phyloP scores from a whole-genome alignment of 2,797 vertebrate species.

The Chromis chromis region DNA sequence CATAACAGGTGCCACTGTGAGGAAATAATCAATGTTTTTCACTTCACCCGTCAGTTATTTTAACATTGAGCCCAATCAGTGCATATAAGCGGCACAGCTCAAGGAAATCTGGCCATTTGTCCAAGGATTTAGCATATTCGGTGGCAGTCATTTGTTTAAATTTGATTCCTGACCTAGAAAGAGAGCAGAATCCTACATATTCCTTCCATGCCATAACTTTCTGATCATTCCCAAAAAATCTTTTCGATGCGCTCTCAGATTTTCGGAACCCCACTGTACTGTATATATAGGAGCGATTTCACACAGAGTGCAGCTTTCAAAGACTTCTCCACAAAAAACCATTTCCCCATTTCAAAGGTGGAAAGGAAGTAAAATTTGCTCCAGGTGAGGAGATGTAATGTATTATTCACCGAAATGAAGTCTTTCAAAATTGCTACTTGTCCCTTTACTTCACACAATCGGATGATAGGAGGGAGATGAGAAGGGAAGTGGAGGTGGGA shows the following conservation, averaged over 20 bases:
- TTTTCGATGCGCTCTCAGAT: neutral
- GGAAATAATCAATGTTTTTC: no score
- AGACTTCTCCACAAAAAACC: conserved; percentile 45
- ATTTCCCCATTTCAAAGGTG: conserved; percentile 52
- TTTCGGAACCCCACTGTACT: neutral
- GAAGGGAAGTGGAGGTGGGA: conserved; percentile 17
- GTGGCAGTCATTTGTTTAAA: neutral
- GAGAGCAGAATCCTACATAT: no score
- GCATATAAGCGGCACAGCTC: neutral
- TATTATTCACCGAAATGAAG: conserved; percentile 71
- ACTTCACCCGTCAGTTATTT: no score
- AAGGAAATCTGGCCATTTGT: neutral
- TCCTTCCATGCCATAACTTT: no score
- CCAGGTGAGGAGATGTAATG: conserved; percentile 64
- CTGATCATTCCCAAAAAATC: neutral
- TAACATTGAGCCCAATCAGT: no score
- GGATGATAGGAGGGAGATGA: conserved; percentile 30
- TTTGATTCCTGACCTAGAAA: no score
- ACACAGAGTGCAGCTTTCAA: conserved; percentile 53
- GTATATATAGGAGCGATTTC: conserved; percentile 46
- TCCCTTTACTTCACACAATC: conserved; percentile 37
- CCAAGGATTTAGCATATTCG: neutral
- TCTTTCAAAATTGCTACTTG: conserved; percentile 44
- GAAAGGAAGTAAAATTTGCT: conserved; percentile 60
- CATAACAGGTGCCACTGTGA: no score